These are phyloP conservation scores for Coenonympha glycerion DNA, from an alignment of 2,888 invertebrate species.

Conservation along the genomic window DNA sequence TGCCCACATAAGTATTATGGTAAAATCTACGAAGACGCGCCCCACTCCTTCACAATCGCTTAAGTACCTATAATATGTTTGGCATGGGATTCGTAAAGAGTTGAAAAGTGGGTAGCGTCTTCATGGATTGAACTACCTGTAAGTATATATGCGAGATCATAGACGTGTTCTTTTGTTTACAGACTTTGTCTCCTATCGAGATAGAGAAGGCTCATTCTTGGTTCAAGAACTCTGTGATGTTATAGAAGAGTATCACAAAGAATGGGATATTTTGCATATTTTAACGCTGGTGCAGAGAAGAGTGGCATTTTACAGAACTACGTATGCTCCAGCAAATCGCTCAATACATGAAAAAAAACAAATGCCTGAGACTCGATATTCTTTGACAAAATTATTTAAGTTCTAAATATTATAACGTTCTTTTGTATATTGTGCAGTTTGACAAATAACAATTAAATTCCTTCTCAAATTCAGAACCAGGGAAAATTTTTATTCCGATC, in stretches of 20 bases:
- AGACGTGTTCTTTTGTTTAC: slow-evolving; percentile 21
- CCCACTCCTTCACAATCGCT: too few species aligned
- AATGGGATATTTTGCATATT: slow-evolving; percentile 47
- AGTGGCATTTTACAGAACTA: slow-evolving; percentile 41
- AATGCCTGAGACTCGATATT: slow-evolving; percentile 53
- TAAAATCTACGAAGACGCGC: too few species aligned
- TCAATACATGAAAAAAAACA: slow-evolving; percentile 46
- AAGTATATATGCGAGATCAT: too few species aligned
- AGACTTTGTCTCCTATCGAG: slow-evolving; percentile 50
- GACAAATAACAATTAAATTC: too few species aligned
- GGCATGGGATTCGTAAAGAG: too few species aligned
- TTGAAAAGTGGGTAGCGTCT: too few species aligned
- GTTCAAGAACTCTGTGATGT: slow-evolving; percentile 53
- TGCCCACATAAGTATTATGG: too few species aligned
- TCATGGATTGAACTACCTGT: too few species aligned
- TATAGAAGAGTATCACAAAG: slow-evolving; percentile 35
- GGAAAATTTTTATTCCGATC: too few species aligned
- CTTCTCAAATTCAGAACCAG: too few species aligned
- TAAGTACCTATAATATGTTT: too few species aligned
- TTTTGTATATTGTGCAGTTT: too few species aligned
- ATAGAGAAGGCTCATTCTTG: slow-evolving; percentile 49
- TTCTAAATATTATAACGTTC: not conserved
- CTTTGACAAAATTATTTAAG: slow-evolving; percentile 49
- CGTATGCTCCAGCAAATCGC: slow-evolving; percentile 35
- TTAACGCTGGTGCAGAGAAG: slow-evolving; percentile 43